Evolutionary conservation across 2,113 vertebrate genomes (phyloP), one percentile per base, ranked within the genome.

Genomic region (Rhinopomastus cyanomelas): DNA sequence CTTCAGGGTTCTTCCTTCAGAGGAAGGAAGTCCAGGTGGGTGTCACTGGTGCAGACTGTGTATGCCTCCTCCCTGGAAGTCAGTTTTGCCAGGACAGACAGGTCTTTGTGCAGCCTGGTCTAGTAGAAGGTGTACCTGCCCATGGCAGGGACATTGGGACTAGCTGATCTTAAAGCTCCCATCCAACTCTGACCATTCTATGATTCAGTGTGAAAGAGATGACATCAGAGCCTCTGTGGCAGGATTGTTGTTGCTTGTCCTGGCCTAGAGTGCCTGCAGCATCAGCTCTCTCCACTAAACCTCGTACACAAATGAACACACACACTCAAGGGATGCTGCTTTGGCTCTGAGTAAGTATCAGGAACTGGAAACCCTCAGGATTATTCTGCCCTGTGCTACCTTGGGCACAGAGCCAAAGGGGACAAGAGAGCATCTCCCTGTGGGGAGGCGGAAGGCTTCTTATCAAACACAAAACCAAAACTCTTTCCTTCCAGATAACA

Each of bases 11-110:
- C 26, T 17, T 6, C 32, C 26, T 17, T 6, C 32, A 69, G 32
- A 62, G 29, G 34, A 53, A 34, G 8, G 32, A 37, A 57, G 10
- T 34, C 5, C 49, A 56, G 37, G 5, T 0, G 0, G 18, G n/a
- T 7, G 10, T 48, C 36, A 12, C 26, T 4, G 18, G 26, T 2
- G 36, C 51, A 57, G 36, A 30, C 6, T 26, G 44, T 25, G 42
- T 11, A 42, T 42, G 15, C 39, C 39, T 42, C 39, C 39, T 42
- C 39, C 15, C 11, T 42, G 39, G 39, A 42, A 42, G 39, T 42
- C n/a, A n/a, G 39, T 42, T 42, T 15, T 11, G 39, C 39, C 39
- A 42, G 15, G 39, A 11, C 15, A 42, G 39, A 42, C 11, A 15
- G 15, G 11, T 42, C 39, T 42, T 42, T 42, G 39, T 42, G 39